Conservation (phyloP, 2,797 vertebrate genomes). For the Phalanger gymnotis region DNA sequence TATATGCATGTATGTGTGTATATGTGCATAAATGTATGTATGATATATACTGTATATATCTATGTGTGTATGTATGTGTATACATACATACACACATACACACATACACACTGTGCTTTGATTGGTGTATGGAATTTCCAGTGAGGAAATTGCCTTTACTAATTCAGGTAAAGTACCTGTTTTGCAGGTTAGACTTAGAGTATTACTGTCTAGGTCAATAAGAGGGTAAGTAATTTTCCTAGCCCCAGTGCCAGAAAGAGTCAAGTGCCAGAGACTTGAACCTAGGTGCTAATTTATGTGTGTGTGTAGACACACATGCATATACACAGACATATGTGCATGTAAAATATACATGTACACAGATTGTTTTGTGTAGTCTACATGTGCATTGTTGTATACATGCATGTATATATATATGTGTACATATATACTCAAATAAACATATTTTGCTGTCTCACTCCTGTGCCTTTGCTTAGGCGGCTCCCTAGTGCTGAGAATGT, state of each 20-base stretch:
- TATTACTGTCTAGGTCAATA: background rate
- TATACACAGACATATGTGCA: background rate
- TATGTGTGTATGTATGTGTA: background rate
- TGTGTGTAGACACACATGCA: too few relatives aligned
- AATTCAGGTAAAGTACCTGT: background rate
- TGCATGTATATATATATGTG: too few relatives aligned
- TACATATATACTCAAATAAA: background rate
- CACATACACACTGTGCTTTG: background rate
- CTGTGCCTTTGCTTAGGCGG: background rate
- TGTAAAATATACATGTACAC: background rate
- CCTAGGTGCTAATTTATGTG: background rate
- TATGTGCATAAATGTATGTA: too few relatives aligned
- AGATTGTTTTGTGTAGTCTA: background rate
- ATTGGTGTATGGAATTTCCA: background rate
- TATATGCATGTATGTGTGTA: too few relatives aligned
- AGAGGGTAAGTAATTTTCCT: background rate
- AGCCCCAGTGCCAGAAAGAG: background rate
- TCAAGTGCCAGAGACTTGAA: background rate
- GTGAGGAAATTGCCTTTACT: background rate
- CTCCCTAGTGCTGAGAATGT: background rate
- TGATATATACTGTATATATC: too few relatives aligned
- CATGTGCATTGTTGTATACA: background rate
- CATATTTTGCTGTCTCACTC: background rate
- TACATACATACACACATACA: background rate
- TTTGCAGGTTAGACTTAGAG: background rate